Conservation (phyloP, 1,140 invertebrate species). For the Bombus consobrinus region DNA sequence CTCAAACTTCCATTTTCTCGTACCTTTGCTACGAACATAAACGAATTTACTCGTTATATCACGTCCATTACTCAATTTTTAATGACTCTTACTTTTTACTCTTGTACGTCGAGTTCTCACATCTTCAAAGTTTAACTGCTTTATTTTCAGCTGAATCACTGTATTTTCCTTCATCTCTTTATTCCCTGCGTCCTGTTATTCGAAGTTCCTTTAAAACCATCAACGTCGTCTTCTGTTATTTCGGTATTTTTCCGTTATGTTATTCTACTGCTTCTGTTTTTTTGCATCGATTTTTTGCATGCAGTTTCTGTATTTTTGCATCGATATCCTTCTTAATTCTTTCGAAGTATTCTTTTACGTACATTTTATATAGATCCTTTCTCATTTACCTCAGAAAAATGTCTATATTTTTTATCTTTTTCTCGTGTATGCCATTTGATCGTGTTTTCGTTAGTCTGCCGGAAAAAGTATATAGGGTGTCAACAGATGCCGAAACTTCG, state of each 20-base stretch:
- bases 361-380: too few species aligned
- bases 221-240: background rate
- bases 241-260: too few species aligned
- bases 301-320: background rate
- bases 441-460: background rate
- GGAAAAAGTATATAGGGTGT: background rate
- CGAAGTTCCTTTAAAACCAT: background rate
- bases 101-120: background rate
- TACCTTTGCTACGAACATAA: too few species aligned
- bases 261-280: background rate
- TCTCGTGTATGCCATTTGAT: background rate
- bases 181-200: background rate
- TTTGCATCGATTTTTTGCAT: too few species aligned
- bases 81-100: background rate
- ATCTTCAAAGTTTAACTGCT: background rate
- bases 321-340: background rate
- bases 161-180: background rate
- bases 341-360: too few species aligned
- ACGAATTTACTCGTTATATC: background rate
- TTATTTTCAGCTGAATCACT: background rate
- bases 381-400: background rate
- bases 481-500: too few species aligned
- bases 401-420: background rate
- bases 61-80: background rate
- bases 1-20: background rate